Evolutionary conservation across 2,113 vertebrate species (phyloP), one percentile per base, ranked within the genome.

Genomic region (Notothenia coriiceps): DNA sequence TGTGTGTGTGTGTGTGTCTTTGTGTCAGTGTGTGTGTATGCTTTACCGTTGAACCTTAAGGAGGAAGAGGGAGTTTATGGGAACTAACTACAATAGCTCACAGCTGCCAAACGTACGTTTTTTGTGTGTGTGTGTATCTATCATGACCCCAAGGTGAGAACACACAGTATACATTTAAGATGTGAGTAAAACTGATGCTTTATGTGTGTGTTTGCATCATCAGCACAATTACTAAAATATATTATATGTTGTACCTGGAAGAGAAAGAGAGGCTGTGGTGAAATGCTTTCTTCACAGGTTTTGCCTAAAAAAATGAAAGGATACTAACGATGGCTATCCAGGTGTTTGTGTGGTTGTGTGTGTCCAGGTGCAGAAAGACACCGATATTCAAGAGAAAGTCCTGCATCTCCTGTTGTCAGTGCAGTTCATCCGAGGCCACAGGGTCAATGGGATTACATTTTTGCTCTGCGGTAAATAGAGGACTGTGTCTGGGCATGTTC

Each of bases 61-160:
- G 29, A n/a, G 33, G 55, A 77, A 77, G 77, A 77, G 85, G 85
- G 73, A 80, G 71, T 83, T 76, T 47, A 77, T 69, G 57, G 15
- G 14, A 71, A 49, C 1, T 63, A 33, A 70, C 29, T 67, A 14
- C 51, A 67, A n/a, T 51, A 56, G 72, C 25, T 73, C 77, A 76
- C 77, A 83, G 68, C 85, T 83, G 76, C 83, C 80, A 60, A 65
- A 77, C 22, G 1, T 18, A 5, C 12, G 60, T 13, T 22, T 49
- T 43, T 8, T 52, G 17, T 52, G 50, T 52, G 50, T 52, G 50
- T 59, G 55, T 33, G 25, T 59, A 25, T 15, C 5, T 50, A 14
- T 50, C 35, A 40, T 40, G 35, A 6, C 35, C 35, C 35, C 35
- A 40, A 1, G 7, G 67, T 70, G 67, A 55, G 9, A 68, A 71